A percentile compares a stretch with the other conserved stretches of the same genome.
Conservation (phyloP, 1,140 invertebrate genomes). For the Drusus annulatus region DNA sequence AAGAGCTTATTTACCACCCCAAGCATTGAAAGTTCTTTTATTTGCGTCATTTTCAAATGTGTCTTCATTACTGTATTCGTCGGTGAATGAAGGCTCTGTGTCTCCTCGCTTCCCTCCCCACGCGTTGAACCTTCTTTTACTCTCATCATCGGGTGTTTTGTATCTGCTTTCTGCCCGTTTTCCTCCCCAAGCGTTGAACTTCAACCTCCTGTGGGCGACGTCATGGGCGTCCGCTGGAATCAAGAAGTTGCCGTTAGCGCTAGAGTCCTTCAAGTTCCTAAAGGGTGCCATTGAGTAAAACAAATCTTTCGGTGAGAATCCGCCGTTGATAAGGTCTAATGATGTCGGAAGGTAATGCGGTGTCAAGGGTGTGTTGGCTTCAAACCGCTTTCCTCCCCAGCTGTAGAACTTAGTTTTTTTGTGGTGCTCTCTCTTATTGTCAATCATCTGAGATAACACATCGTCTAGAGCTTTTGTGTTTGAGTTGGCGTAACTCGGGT, state of each 20-base stretch:
- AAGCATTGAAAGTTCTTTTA: constrained; percentile 29
- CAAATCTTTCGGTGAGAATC: background rate
- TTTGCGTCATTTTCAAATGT: background rate
- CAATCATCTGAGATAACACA: background rate
- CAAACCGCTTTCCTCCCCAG: constrained; percentile 33
- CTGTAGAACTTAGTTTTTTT: constrained; percentile 27
- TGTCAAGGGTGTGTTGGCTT: too few species aligned
- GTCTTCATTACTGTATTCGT: background rate
- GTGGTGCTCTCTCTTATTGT: constrained; percentile 12
- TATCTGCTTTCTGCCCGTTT: constrained; percentile 42
- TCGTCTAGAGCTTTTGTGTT: background rate
- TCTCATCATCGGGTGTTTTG: background rate
- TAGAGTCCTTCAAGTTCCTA: background rate
- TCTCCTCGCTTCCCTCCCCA: constrained; percentile 48
- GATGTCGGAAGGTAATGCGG: background rate
- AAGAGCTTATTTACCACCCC: constrained; percentile 20
- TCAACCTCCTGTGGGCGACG: constrained; percentile 31
- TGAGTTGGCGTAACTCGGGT: background rate
- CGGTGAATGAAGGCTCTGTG: background rate
- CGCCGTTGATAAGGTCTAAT: background rate
- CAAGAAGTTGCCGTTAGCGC: background rate
- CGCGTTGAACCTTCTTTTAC: constrained; percentile 41
- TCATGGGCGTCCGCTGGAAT: background rate
- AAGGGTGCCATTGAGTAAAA: background rate
- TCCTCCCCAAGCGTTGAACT: constrained; percentile 54